Conservation (phyloP, 2,113 vertebrate species). For the Bombycilla garrulus region DNA sequence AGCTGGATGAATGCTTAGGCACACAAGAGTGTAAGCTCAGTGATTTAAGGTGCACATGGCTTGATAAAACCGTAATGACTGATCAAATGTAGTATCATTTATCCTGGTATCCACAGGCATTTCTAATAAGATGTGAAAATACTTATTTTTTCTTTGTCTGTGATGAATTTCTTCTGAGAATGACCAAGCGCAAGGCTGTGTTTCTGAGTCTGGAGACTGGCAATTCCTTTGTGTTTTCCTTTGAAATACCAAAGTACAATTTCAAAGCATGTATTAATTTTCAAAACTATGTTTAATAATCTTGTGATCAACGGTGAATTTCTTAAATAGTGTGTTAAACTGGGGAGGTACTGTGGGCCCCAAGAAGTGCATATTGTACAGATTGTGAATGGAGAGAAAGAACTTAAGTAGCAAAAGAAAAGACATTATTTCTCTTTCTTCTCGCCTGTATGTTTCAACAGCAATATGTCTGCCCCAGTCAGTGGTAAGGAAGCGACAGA, state of each 20-base stretch:
- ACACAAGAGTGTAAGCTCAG: background rate
- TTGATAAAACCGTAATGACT: background rate
- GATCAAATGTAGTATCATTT: background rate
- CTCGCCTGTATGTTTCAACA: background rate
- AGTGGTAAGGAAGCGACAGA: background rate
- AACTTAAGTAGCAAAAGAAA: background rate
- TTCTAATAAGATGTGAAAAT: background rate
- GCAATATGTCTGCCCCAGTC: rapidly evolving
- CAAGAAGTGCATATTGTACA: background rate
- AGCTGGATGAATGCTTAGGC: background rate
- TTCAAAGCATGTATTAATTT: background rate
- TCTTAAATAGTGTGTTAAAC: background rate
- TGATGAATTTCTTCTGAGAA: background rate
- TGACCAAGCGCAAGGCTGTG: background rate
- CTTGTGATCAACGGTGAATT: background rate
- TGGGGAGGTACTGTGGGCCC: background rate
- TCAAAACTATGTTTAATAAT: background rate
- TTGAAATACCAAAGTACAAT: background rate
- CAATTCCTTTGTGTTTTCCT: background rate
- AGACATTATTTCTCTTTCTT: background rate
- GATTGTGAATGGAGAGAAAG: background rate
- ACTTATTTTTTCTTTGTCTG: background rate
- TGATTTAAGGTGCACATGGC: background rate
- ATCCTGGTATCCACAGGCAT: background rate
- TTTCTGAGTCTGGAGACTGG: background rate